These are phyloP conservation scores for Drosophila basisetae DNA, from an alignment of 2,888 invertebrate species.

Conservation along the genomic window DNA sequence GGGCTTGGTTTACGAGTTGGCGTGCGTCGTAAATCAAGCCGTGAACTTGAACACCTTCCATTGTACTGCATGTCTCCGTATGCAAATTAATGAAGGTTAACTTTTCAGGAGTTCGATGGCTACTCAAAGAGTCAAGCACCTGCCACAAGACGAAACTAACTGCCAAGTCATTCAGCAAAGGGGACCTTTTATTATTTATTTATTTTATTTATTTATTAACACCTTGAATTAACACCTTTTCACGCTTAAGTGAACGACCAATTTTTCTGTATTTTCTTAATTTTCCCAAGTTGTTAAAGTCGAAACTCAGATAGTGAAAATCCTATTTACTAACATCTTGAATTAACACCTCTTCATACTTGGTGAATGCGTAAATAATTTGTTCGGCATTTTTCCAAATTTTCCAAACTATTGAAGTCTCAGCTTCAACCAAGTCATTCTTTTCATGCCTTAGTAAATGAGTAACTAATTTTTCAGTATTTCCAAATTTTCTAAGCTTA, in stretches of 20 bases:
- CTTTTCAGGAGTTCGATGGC: conserved; percentile 40
- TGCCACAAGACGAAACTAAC: background rate
- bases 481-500: background rate
- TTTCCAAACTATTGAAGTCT: background rate
- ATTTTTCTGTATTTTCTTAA: background rate
- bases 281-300: background rate
- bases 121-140: conserved; percentile 8
- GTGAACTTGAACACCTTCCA: conserved; percentile 70
- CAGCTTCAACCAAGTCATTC: background rate
- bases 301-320: background rate
- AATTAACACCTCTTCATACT: background rate
- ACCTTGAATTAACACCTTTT: background rate
- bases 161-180: conserved; percentile 6
- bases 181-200: too few relatives aligned
- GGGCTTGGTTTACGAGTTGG: conserved; percentile 48
- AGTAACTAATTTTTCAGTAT: background rate
- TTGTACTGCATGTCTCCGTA: conserved; percentile 55
- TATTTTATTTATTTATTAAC: background rate
- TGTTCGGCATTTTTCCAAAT: background rate
- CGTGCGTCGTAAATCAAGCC: conserved; percentile 71
- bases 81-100: conserved; percentile 61
- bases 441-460: background rate
- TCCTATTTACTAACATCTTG: background rate
- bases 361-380: background rate
- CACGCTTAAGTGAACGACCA: background rate